These are phyloP conservation scores for Apantesis nais DNA, from an alignment of 2,888 invertebrate genomes.

Conservation along the genomic window DNA sequence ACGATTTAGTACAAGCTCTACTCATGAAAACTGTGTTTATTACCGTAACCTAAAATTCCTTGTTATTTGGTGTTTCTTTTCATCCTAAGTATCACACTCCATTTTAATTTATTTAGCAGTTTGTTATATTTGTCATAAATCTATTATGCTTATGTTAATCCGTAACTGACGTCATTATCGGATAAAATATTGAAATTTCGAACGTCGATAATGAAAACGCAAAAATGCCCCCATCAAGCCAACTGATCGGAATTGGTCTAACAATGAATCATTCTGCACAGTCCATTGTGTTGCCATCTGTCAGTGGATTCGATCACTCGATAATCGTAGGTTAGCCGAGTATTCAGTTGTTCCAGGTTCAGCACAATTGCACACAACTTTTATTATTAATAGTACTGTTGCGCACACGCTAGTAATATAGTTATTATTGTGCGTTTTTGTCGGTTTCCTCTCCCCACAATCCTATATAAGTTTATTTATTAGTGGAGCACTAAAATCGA, in stretches of 20 bases:
- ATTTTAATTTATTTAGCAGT: not conserved
- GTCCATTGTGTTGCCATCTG: slow-evolving; percentile 77
- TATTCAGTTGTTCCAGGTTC: slow-evolving; percentile 34
- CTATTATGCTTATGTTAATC: slow-evolving; percentile 48
- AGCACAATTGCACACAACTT: slow-evolving; percentile 66
- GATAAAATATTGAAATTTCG: slow-evolving; percentile 61
- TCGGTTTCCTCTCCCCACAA: slow-evolving; percentile 62
- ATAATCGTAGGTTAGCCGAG: slow-evolving; percentile 69
- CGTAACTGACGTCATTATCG: slow-evolving; percentile 60
- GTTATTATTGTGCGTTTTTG: slow-evolving; percentile 68
- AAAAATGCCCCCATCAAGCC: slow-evolving; percentile 71
- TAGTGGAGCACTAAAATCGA: slow-evolving; percentile 74
- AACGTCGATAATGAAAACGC: slow-evolving; percentile 68
- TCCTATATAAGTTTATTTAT: slow-evolving; percentile 80
- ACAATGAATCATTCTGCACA: slow-evolving; percentile 64
- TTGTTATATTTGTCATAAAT: slow-evolving; percentile 25
- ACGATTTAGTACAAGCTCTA: not conserved
- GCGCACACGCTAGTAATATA: slow-evolving; percentile 71
- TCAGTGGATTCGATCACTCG: slow-evolving; percentile 75
- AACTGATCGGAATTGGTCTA: slow-evolving; percentile 69
- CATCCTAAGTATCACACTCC: not conserved
- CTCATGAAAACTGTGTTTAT: not conserved
- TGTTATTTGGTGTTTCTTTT: not conserved
- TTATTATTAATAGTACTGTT: slow-evolving; percentile 68
- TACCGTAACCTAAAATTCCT: not conserved